These are phyloP conservation scores for Sebastes paucispinis DNA, from an alignment of 2,797 vertebrate species.

Conservation along the genomic window DNA sequence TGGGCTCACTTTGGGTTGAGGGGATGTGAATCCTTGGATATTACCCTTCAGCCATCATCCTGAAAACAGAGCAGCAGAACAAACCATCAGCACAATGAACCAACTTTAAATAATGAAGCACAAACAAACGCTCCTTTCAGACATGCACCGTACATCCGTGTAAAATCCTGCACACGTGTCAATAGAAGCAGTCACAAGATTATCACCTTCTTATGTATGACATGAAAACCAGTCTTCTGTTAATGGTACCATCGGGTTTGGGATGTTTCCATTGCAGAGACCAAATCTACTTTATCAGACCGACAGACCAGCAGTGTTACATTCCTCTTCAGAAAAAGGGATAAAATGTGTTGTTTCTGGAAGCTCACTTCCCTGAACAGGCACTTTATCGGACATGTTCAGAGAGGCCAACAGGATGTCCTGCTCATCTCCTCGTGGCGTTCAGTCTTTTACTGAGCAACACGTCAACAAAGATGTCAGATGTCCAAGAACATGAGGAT, in stretches of 20 bases:
- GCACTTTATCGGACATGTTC: background rate
- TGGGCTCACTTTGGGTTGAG: slow-evolving; percentile 48
- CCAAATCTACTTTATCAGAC: background rate
- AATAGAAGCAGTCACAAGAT: background rate
- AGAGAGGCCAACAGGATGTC: slow-evolving; percentile 19
- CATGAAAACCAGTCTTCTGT: background rate
- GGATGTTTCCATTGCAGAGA: background rate
- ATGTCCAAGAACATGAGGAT: background rate
- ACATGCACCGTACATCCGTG: background rate
- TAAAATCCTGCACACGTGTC: background rate
- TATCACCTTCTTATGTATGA: background rate
- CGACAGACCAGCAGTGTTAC: background rate
- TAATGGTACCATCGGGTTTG: background rate
- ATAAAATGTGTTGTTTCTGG: background rate
- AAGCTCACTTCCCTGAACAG: background rate
- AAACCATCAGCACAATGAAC: slow-evolving; percentile 2
- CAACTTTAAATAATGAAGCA: background rate
- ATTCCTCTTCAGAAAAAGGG: background rate
- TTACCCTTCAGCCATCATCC: slow-evolving; percentile 70
- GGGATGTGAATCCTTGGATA: slow-evolving; percentile 35
- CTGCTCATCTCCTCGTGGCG: background rate
- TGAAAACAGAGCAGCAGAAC: slow-evolving; percentile 64
- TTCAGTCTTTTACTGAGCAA: background rate
- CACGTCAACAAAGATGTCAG: background rate
- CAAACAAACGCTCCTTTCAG: background rate